These are phyloP conservation scores for Heliconius ismenius DNA, from an alignment of 2,888 invertebrate genomes.

Conservation along the genomic window DNA sequence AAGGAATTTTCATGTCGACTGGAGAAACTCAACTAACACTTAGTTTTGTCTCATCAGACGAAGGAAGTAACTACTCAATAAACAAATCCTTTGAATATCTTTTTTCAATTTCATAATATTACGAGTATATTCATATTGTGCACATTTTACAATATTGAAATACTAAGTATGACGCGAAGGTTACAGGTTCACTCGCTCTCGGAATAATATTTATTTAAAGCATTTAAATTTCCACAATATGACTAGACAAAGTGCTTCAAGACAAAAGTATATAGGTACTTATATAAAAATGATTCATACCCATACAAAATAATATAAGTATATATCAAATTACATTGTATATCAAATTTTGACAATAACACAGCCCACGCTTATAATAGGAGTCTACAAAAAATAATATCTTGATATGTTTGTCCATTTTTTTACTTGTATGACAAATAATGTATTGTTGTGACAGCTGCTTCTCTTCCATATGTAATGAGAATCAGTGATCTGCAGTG, in stretches of 20 bases:
- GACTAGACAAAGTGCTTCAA: too few species aligned
- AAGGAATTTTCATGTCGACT: not conserved
- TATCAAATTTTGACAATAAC: conserved; percentile 16
- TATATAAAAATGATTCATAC: not conserved
- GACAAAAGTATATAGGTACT: not conserved
- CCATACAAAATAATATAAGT: not conserved
- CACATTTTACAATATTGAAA: too few species aligned
- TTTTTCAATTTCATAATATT: too few species aligned
- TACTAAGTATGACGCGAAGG: too few species aligned
- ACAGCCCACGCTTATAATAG: conserved; percentile 15
- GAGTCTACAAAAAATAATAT: conserved; percentile 10
- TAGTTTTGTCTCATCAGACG: too few species aligned
- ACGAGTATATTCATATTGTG: too few species aligned
- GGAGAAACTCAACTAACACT: too few species aligned
- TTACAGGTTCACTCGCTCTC: too few species aligned
- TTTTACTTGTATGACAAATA: conserved; percentile 24
- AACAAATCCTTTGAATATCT: too few species aligned
- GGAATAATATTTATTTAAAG: too few species aligned
- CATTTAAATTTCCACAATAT: too few species aligned
- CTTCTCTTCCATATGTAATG: conserved; percentile 31
- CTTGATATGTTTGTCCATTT: conserved; percentile 14
- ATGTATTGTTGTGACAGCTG: conserved; percentile 32
- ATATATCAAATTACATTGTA: not conserved
- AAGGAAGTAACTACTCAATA: too few species aligned
- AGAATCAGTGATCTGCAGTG: conserved; percentile 35